Evolutionary conservation across 2,888 invertebrate genomes (phyloP).

Genomic region (Gerris lacustris): DNA sequence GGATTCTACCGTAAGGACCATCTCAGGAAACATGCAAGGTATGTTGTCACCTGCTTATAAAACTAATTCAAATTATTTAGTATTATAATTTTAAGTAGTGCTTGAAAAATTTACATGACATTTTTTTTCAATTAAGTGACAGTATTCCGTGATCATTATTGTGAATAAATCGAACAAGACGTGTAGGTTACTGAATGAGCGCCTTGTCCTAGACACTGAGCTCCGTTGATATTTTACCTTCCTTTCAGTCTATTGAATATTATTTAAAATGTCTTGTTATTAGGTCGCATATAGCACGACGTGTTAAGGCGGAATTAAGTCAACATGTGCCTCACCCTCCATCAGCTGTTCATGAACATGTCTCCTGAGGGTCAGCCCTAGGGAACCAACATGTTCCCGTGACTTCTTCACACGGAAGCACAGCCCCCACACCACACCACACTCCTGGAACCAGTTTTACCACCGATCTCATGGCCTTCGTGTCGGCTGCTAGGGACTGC

Average conservation of each 20-base stretch:
- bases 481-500: constrained; percentile 31
- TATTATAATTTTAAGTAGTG: no score
- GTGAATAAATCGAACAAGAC: no score
- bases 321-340: constrained; percentile 29
- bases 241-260: no score
- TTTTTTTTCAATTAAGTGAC: no score
- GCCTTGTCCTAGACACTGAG: no score
- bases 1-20: constrained; percentile 54
- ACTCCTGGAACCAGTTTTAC: constrained; percentile 20
- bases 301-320: constrained; percentile 55
- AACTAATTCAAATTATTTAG: no score
- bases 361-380: constrained; percentile 41
- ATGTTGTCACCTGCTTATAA: background rate
- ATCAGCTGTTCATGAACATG: constrained; percentile 29
- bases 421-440: constrained; percentile 12
- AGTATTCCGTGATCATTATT: no score
- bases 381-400: constrained; percentile 35
- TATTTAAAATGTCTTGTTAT: background rate
- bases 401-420: constrained; percentile 16
- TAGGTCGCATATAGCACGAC: constrained; percentile 54
- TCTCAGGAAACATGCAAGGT: constrained; percentile 59
- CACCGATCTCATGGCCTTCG: constrained; percentile 31
- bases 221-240: no score
- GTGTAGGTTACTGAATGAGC: no score
- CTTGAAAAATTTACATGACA: no score